Evolutionary conservation across 2,113 vertebrate genomes (phyloP), one percentile per base, ranked within the genome.

Genomic region (Anarrhichthys ocellatus): DNA sequence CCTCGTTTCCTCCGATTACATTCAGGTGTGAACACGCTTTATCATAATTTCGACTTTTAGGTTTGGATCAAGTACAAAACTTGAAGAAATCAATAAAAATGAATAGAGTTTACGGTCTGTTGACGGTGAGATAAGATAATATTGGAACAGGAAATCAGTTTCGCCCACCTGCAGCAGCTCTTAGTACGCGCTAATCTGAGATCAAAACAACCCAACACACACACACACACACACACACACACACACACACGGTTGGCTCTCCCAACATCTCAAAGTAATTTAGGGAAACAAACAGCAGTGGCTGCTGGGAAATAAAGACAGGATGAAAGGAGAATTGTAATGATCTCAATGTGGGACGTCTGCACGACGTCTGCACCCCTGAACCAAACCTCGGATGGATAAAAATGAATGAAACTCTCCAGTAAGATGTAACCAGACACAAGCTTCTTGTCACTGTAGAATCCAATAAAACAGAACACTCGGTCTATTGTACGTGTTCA

Each of bases 221-320:
- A 86, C 15, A 66, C 58, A 40, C 63, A 42, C 11, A 65, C 22
- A 65, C 70, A 86, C 20, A 65, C 64, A 40, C 62, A 40, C 22
- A 65, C 22, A 65, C 36, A 65, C 63, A 65, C 63, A 27, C 9
- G 11, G 46, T 1, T 54, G 24, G 36, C 50, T 62, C 86, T 54
- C 40, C 65, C n/a, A 64, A 58, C 80, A 67, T 59, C 73, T 80
- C 69, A 64, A 59, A 65, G 84, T 78, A 63, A 78, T 81, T 84
- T 78, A 67, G 44, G 59, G 44, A 75, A 83, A 81, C 52, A 78
- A 75, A 81, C 67, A 76, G 44, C 1, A 0, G 74, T 10, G 36
- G 82, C 82, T 85, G 54, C 70, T 76, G 84, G 78, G 84, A 84
- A 81, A 81, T 72, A 68, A 81, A 78, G 24, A 18, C 66, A 15